Evolutionary conservation across 2,797 vertebrate genomes (phyloP).

Genomic region (Margarornis squamiger): DNA sequence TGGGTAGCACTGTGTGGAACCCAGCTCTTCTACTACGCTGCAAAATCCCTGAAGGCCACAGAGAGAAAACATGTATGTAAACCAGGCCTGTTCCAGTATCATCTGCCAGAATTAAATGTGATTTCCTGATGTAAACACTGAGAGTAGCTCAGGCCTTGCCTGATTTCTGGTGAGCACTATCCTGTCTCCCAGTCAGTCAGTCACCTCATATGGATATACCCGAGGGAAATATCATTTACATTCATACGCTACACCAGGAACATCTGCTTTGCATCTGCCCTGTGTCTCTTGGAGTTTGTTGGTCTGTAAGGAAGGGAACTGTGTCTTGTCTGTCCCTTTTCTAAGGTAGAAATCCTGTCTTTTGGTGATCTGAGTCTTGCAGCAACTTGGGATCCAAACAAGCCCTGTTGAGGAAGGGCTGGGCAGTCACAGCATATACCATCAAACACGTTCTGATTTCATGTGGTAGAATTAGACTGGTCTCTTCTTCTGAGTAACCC

Average conservation of each 20-base stretch:
- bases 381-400: not conserved
- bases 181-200: not conserved
- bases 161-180: not conserved
- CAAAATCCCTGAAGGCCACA: slow-evolving; percentile 96
- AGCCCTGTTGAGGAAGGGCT: not conserved
- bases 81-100: not conserved
- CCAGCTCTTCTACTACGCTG: slow-evolving; percentile 94
- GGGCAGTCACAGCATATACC: not conserved
- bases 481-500: not conserved
- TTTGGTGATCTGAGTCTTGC: not conserved
- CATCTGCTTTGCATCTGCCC: slow-evolving; percentile 19
- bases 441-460: not conserved
- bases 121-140: slow-evolving; percentile 16
- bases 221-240: not conserved
- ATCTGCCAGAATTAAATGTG: not conserved
- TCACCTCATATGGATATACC: not conserved
- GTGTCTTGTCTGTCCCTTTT: not conserved
- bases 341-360: not conserved
- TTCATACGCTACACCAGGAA: not conserved
- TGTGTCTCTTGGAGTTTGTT: not conserved
- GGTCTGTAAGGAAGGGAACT: not conserved
- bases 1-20: slow-evolving; percentile 94
- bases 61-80: slow-evolving; percentile 95
- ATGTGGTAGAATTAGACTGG: not conserved
- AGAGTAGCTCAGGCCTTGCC: not conserved